A percentile compares a stretch with the other conserved stretches of the same genome.
Evolutionary conservation across 2,888 invertebrate species (phyloP).

Genomic region (Dryobota labecula): DNA sequence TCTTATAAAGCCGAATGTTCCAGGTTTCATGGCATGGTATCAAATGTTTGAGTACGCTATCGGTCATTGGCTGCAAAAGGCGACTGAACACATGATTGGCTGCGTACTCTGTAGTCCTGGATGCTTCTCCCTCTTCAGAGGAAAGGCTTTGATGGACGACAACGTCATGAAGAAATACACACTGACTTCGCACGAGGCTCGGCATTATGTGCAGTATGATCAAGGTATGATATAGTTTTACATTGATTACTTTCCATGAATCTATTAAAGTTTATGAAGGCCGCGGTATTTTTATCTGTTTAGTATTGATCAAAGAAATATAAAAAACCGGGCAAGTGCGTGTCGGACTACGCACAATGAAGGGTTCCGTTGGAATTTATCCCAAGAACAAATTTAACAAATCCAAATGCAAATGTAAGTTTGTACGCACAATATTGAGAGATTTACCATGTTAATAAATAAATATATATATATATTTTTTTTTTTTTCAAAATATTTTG

Average conservation of each 20-base stretch:
- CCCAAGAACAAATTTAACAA: no score
- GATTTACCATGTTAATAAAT: no score
- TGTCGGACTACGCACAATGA: no score
- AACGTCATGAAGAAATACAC: conserved; percentile 97
- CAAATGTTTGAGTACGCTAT: conserved; percentile 99
- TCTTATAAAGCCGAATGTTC: conserved; percentile 98
- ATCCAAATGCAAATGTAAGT: no score
- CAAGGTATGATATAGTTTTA: conserved; percentile 91
- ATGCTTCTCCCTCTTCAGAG: conserved; percentile 98
- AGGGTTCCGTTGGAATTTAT: no score
- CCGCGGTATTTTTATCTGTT: not conserved
- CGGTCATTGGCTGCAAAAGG: conserved; percentile 99
- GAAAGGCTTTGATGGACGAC: conserved; percentile 96
- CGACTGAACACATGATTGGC: conserved; percentile 99
- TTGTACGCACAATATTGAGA: no score
- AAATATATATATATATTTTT: no score
- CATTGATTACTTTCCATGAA: conserved; percentile 13
- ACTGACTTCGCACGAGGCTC: conserved; percentile 93
- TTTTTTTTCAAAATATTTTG: no score
- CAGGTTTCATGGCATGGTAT: conserved; percentile 99
- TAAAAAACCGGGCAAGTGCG: no score
- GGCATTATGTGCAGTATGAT: conserved; percentile 97
- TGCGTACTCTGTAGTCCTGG: conserved; percentile 99
- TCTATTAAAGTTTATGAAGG: conserved; percentile 4
- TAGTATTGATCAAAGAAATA: no score